These are phyloP conservation scores for Pachycephala philippinensis DNA, from an alignment of 2,113 vertebrate genomes.

Conservation along the genomic window DNA sequence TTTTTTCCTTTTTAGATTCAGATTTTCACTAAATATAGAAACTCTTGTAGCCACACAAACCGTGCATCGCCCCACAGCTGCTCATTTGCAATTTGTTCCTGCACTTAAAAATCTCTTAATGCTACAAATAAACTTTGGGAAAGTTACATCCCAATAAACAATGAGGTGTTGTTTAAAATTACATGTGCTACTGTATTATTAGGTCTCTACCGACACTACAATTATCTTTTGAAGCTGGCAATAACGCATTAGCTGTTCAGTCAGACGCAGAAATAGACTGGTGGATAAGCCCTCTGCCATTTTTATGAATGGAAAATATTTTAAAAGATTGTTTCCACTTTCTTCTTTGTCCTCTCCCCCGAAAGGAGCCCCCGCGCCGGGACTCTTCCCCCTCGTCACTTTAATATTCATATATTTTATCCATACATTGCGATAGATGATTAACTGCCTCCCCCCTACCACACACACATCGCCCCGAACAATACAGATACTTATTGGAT, in stretches of 20 bases:
- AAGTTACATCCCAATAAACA: constrained; percentile 70
- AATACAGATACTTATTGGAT: constrained; percentile 47
- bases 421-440: constrained; percentile 18
- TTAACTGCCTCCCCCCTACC: background rate
- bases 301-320: constrained; percentile 62
- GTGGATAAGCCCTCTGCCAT: constrained; percentile 26
- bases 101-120: constrained; percentile 58
- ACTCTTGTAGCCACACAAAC: constrained; percentile 10
- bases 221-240: constrained; percentile 67
- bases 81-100: constrained; percentile 51
- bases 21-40: constrained; percentile 38
- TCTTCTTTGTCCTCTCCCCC: background rate
- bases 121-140: constrained; percentile 66
- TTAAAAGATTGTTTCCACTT: constrained; percentile 37
- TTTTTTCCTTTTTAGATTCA: too few species aligned
- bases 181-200: constrained; percentile 61
- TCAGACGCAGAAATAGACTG: constrained; percentile 41
- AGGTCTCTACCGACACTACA: constrained; percentile 54
- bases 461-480: background rate
- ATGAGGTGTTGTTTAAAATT: constrained; percentile 67
- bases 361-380: background rate
- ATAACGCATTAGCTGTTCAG: constrained; percentile 30
- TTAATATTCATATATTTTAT: constrained; percentile 28
- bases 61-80: constrained; percentile 24
- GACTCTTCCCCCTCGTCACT: background rate